phyloP scores from a whole-genome alignment of 2,113 vertebrate genomes.

The Prietella phreatophila region DNA sequence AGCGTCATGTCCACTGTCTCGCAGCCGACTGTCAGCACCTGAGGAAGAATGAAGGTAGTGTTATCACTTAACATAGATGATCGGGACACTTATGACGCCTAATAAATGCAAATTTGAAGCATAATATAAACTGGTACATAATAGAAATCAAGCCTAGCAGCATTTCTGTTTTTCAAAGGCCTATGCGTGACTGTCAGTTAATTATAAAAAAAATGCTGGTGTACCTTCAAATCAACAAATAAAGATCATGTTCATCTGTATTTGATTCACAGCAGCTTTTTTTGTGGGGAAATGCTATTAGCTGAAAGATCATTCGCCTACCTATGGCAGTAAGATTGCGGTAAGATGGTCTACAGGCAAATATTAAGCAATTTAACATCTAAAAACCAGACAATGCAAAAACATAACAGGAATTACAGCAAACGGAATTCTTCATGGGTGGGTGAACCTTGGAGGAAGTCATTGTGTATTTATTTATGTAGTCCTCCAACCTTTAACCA shows the following conservation, averaged over 20 bases:
- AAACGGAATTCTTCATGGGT: background rate
- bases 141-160: background rate
- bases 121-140: background rate
- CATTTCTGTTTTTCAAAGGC: background rate
- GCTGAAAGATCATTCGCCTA: background rate
- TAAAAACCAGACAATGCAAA: background rate
- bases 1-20: constrained; percentile 92
- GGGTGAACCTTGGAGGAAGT: background rate
- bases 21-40: constrained; percentile 85
- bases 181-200: background rate
- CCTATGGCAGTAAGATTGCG: background rate
- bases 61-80: no score
- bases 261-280: no score
- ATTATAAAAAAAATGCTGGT: background rate
- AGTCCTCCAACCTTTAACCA: background rate
- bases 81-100: background rate
- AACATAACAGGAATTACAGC: background rate
- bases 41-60: background rate
- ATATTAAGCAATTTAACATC: background rate
- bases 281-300: background rate
- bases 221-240: background rate
- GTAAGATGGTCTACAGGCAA: background rate
- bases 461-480: background rate
- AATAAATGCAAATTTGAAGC: background rate
- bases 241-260: background rate